These are phyloP conservation scores for Pipistrellus pipistrellus DNA, from an alignment of 2,797 vertebrate genomes.

Conservation along the genomic window DNA sequence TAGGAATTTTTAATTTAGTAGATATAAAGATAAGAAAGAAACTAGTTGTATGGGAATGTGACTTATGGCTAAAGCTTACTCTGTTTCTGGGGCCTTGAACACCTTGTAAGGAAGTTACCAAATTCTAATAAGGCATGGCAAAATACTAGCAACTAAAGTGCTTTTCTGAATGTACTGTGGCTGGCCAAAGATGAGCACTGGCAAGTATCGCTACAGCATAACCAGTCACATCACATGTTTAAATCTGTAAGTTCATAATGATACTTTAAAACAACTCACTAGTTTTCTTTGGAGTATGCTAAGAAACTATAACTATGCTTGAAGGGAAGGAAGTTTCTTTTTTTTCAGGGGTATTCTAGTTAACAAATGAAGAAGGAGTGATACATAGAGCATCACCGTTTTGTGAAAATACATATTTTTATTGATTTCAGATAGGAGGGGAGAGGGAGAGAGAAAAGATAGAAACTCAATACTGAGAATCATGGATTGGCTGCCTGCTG, in stretches of 20 bases:
- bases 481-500: too few species aligned
- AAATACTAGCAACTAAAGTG: neutral
- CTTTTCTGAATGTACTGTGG: neutral
- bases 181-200: constrained; percentile 40
- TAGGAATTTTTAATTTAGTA: constrained; percentile 61
- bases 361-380: constrained; percentile 21
- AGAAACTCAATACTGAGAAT: too few species aligned
- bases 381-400: constrained; percentile 19
- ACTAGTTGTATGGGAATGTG: constrained; percentile 36
- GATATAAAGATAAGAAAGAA: constrained; percentile 61
- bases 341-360: constrained; percentile 19
- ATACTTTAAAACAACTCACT: neutral
- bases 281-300: constrained; percentile 44
- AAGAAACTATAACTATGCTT: neutral
- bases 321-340: constrained; percentile 58
- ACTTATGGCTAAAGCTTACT: constrained; percentile 35
- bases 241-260: neutral
- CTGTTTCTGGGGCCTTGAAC: neutral
- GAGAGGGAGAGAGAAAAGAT: too few species aligned
- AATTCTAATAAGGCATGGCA: neutral
- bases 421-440: too few species aligned
- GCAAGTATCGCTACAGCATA: neutral
- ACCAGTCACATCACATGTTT: neutral
- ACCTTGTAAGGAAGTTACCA: constrained; percentile 33
- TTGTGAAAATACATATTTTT: neutral